These are phyloP conservation scores for Invenusta paracnida DNA, from an alignment of 2,888 invertebrate species.

Conservation along the genomic window DNA sequence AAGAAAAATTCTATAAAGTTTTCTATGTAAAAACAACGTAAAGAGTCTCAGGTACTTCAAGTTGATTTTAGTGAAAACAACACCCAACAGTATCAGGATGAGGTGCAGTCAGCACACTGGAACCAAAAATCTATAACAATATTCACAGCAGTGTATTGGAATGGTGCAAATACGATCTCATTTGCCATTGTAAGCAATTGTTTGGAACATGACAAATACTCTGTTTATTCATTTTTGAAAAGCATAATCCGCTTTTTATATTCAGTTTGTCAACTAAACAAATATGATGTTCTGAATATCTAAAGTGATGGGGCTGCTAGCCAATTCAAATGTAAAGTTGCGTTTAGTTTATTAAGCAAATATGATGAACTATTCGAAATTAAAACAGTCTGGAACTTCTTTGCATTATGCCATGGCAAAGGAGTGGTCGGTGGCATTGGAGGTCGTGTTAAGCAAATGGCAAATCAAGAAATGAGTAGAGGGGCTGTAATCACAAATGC, in stretches of 20 bases:
- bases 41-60: not conserved
- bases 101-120: not conserved
- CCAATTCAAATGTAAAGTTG: not conserved
- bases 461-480: not conserved
- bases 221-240: not conserved
- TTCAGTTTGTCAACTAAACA: too few species aligned
- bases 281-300: not conserved
- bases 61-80: not conserved
- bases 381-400: not conserved
- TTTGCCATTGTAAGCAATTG: not conserved
- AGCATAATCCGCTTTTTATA: not conserved
- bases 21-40: not conserved
- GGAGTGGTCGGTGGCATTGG: not conserved
- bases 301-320: not conserved
- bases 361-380: not conserved
- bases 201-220: not conserved
- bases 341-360: not conserved
- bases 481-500: not conserved
- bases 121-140: not conserved
- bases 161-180: not conserved
- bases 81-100: not conserved
- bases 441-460: not conserved
- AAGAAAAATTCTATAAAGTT: not conserved
- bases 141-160: not conserved
- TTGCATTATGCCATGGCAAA: not conserved